Base-by-base conservation (phyloP, 23 tunicate genomes). In the Oikopleura dioica region DNA sequence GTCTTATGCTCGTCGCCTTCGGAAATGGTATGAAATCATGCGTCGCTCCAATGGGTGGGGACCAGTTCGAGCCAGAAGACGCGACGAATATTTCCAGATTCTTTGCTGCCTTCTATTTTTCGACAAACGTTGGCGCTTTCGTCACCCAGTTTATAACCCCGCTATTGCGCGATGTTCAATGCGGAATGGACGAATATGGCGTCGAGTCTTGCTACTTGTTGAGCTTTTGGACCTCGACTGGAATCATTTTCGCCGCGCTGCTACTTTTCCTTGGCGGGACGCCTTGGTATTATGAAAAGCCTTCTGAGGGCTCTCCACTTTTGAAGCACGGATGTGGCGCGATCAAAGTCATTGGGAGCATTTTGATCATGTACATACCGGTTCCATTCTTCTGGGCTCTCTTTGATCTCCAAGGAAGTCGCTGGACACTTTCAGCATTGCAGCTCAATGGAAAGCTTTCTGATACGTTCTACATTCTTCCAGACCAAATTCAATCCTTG, bases 331-430 rank as follows among this genome's bases (percentile, higher is more conserved):
- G 29, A 16, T 2, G 33, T 24, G 72, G 30, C 2, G 33, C 26
- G 4, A 31, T 23, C 16, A 63, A 31, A 12, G 72, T 31, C 4
- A 21, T n/a, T n/a, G n/a, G n/a, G n/a, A n/a, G n/a, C n/a, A 63
- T 63, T 63, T 63, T 63, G 33, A 31, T 63, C 72, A 63, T 63
- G 72, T 63, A 63, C 26, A 23, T 63, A 2, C 72, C 72, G 29
- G 72, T 63, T 12, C 72, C 72, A 63, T 63, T 63, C 33, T 63
- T 63, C 33, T 63, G 72, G 72, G 72, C 72, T 12, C 72, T 63
- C 26, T 63, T 63, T 28, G 72, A 63, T 28, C 72, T 63, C 32
- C 30, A 24, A 21, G 72, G 72, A 21, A 63, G 72, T 63, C 29
- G 72, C 2, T 63, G 72, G 72, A 63, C 72, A 12, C 26, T 63